phyloP scores from a whole-genome alignment of 2,113 vertebrate species.

The Odocoileus virginianus region DNA sequence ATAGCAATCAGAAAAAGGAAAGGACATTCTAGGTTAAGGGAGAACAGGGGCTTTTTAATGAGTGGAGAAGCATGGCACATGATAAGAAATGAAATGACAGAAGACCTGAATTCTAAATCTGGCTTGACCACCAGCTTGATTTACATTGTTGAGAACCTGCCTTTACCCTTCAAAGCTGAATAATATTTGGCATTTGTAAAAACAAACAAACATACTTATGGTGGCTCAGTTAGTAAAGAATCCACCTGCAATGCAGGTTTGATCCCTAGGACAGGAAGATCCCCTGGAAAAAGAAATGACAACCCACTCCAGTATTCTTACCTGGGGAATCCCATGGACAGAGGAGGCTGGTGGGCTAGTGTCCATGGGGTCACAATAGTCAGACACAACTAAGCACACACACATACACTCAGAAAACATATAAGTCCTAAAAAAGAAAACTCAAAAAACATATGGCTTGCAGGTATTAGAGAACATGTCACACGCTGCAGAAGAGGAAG shows the following conservation, averaged over 20 bases:
- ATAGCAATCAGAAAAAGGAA: neutral
- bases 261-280: neutral
- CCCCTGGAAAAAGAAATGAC: neutral
- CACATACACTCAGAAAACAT: neutral
- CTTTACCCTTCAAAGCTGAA: neutral
- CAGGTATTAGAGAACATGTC: neutral
- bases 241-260: neutral
- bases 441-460: neutral
- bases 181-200: neutral
- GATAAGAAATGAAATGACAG: neutral
- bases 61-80: rapidly evolving
- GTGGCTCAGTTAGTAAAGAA: neutral
- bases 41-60: neutral
- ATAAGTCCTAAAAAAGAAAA: neutral
- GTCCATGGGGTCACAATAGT: neutral
- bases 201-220: neutral
- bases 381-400: neutral
- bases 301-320: neutral
- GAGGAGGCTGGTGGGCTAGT: neutral
- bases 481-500: neutral
- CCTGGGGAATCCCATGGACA: neutral
- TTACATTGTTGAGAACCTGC: neutral
- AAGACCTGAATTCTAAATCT: neutral
- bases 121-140: neutral
- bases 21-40: neutral